Percentiles rank a stretch among this genome's conserved stretches.
phyloP scores from a whole-genome alignment of 64 coral and sea anemone genomes.

The Anthopleura sola region DNA sequence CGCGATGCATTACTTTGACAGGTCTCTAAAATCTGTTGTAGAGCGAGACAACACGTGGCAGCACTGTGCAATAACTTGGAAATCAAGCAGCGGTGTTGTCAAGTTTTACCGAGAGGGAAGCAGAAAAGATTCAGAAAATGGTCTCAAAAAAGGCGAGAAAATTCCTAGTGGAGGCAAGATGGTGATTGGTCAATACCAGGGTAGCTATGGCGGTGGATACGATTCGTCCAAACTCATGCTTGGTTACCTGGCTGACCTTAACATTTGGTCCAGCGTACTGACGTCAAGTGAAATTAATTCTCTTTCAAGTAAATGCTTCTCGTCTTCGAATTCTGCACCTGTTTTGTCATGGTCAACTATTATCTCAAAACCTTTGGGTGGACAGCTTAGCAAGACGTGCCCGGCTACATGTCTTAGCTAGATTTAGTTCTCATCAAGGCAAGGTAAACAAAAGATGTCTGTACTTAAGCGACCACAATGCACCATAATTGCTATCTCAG shows the following conservation, averaged over 20 bases:
- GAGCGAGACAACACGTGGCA: not conserved
- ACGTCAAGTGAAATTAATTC: not conserved
- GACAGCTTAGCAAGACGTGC: not conserved
- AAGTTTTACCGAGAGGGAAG: not conserved
- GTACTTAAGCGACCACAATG: no score
- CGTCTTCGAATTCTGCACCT: not conserved
- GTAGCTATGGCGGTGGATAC: not conserved
- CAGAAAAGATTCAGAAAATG: not conserved
- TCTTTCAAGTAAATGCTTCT: conserved; percentile 5
- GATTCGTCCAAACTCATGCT: conserved; percentile 5
- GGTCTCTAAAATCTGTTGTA: not conserved
- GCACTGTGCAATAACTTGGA: not conserved
- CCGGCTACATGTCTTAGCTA: not conserved
- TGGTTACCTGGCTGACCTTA: conserved; percentile 2
- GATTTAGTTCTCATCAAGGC: no score
- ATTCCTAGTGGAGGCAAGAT: not conserved
- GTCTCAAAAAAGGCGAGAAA: not conserved
- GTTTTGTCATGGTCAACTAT: not conserved
- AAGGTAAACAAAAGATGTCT: no score
- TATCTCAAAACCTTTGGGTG: not conserved
- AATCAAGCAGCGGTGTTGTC: not conserved
- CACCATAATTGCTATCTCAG: no score
- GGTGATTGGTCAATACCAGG: conserved; percentile 18
- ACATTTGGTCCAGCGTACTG: not conserved
- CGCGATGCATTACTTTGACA: not conserved